Evolutionary conservation across 2,113 vertebrate genomes (phyloP).

Genomic region (Alectura lathami): DNA sequence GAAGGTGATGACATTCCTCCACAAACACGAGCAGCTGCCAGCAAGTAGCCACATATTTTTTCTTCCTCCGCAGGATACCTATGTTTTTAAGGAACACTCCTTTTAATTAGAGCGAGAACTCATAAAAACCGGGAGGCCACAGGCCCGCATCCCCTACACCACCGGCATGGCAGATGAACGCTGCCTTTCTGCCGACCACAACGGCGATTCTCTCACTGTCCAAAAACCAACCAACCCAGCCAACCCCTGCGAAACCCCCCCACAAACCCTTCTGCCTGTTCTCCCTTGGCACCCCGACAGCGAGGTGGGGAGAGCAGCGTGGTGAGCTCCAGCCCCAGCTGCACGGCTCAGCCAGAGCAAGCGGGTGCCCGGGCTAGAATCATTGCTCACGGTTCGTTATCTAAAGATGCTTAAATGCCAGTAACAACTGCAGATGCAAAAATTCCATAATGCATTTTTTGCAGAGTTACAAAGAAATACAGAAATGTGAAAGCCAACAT

Average conservation of each 20-base stretch:
- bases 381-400: neutral
- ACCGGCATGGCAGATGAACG: rapidly evolving
- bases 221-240: neutral
- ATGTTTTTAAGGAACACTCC: neutral
- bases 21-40: slow-evolving; percentile 59
- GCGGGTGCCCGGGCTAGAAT: neutral
- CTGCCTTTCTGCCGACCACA: neutral
- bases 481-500: slow-evolving; percentile 33
- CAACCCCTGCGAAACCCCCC: neutral
- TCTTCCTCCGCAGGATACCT: neutral
- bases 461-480: neutral
- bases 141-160: neutral
- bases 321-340: neutral
- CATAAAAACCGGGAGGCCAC: neutral
- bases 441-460: neutral
- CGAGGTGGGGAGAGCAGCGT: no score
- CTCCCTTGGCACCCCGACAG: neutral
- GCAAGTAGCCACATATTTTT: slow-evolving; percentile 39
- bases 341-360: neutral
- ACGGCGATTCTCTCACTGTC: neutral
- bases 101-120: neutral
- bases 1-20: slow-evolving; percentile 61
- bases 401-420: neutral
- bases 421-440: neutral
- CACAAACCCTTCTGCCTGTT: neutral